These are phyloP conservation scores for Drosophila persimilis DNA, from an alignment of 1,140 invertebrate genomes.

Conservation along the genomic window DNA sequence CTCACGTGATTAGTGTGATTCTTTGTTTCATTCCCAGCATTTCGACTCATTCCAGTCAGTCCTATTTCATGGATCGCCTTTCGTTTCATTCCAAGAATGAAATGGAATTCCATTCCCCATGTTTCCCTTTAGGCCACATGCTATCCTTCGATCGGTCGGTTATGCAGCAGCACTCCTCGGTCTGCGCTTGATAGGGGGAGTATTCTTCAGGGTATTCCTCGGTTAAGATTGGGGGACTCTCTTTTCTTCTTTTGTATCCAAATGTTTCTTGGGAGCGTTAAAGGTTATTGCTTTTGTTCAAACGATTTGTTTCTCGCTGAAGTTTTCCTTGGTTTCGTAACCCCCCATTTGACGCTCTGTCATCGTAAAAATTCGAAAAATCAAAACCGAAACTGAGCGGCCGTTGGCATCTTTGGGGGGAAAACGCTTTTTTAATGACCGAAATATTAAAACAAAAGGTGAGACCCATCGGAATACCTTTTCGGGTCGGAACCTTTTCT, in stretches of 20 bases:
- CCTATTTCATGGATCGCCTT: too few species aligned
- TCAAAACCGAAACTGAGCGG: constrained; percentile 36
- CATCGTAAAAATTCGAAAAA: constrained; percentile 17
- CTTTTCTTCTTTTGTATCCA: neutral
- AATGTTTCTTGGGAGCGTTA: constrained; percentile 4
- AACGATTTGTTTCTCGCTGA: constrained; percentile 7
- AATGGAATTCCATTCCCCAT: too few species aligned
- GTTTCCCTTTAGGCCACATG: too few species aligned
- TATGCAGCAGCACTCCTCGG: too few species aligned
- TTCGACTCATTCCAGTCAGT: too few species aligned
- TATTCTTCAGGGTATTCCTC: neutral
- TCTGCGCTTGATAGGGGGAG: too few species aligned
- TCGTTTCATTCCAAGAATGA: too few species aligned
- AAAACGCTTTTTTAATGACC: constrained; percentile 42
- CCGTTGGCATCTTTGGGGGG: constrained; percentile 17
- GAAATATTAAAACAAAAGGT: constrained; percentile 53
- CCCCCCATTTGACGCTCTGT: neutral
- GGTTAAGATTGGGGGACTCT: neutral
- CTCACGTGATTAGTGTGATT: too few species aligned
- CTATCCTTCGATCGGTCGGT: too few species aligned
- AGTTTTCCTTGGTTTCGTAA: neutral
- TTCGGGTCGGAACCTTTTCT: constrained; percentile 26
- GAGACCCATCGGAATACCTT: constrained; percentile 24
- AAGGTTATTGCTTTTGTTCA: constrained; percentile 34
- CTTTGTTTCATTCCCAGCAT: too few species aligned